Evolutionary conservation across 2,797 vertebrate species (phyloP).

Genomic region (Pangasius larnaudii): DNA sequence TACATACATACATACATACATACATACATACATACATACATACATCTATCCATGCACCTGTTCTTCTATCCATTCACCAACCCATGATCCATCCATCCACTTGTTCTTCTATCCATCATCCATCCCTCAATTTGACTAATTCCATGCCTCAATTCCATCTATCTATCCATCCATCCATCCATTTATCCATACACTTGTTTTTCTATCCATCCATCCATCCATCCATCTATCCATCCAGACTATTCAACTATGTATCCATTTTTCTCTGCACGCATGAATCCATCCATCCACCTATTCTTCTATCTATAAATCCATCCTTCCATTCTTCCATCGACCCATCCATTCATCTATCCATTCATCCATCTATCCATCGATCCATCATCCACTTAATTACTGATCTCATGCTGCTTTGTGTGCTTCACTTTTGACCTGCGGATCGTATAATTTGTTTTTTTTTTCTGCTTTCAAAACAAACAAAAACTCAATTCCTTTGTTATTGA

Average conservation of each 20-base stretch:
- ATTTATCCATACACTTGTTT: background rate
- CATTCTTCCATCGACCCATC: background rate
- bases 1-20: too few species aligned
- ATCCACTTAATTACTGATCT: background rate
- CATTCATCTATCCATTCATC: background rate
- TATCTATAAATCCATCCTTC: background rate
- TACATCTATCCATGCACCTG: background rate
- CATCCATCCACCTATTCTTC: background rate
- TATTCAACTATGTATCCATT: background rate
- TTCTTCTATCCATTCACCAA: background rate
- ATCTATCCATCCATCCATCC: background rate
- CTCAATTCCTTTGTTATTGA: constrained; percentile 5
- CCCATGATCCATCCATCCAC: background rate
- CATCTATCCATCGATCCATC: background rate
- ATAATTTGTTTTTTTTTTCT: background rate
- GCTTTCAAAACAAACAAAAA: background rate
- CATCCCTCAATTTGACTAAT: background rate
- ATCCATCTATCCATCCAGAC: background rate
- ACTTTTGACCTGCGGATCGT: background rate
- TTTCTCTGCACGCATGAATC: background rate
- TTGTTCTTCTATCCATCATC: background rate
- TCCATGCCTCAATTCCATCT: background rate
- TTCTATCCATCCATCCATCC: background rate
- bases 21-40: background rate
- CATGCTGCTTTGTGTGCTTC: background rate